A percentile compares a stretch with the other conserved stretches of the same genome.
These are phyloP conservation scores for Cerceris rybyensis DNA, from an alignment of 2,888 invertebrate genomes.

Conservation along the genomic window DNA sequence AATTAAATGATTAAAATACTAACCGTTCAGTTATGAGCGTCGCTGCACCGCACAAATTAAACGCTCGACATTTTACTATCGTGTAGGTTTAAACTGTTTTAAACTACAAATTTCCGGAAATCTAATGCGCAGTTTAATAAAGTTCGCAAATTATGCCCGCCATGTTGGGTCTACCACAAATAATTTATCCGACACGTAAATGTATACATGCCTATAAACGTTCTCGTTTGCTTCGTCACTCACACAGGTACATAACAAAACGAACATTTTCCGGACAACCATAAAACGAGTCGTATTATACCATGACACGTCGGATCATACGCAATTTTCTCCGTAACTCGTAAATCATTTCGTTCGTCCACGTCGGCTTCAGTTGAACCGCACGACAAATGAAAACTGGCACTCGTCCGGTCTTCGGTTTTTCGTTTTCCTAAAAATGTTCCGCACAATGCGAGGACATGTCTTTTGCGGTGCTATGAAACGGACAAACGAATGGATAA, in stretches of 20 bases:
- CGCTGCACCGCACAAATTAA: no score
- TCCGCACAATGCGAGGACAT: background rate
- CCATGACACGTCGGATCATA: background rate
- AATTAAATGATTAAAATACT: no score
- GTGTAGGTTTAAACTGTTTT: background rate
- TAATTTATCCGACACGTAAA: no score
- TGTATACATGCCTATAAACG: no score
- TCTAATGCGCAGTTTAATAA: background rate
- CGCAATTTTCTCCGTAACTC: constrained; percentile 13
- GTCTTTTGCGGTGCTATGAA: constrained; percentile 2
- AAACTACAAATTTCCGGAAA: background rate
- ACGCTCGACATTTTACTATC: no score
- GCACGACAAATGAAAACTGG: constrained; percentile 35
- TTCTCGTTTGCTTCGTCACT: background rate
- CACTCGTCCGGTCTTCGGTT: constrained; percentile 30
- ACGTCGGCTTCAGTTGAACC: constrained; percentile 15
- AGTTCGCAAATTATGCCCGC: no score
- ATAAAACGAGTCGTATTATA: background rate
- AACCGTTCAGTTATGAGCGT: no score
- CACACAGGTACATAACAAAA: background rate
- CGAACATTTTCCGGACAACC: background rate
- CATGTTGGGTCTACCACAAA: no score
- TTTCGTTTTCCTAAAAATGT: constrained; percentile 36
- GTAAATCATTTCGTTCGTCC: constrained; percentile 34
- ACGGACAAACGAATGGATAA: constrained; percentile 33